phyloP scores from a whole-genome alignment of 1,140 invertebrate species.

The Drosophila sproati region DNA sequence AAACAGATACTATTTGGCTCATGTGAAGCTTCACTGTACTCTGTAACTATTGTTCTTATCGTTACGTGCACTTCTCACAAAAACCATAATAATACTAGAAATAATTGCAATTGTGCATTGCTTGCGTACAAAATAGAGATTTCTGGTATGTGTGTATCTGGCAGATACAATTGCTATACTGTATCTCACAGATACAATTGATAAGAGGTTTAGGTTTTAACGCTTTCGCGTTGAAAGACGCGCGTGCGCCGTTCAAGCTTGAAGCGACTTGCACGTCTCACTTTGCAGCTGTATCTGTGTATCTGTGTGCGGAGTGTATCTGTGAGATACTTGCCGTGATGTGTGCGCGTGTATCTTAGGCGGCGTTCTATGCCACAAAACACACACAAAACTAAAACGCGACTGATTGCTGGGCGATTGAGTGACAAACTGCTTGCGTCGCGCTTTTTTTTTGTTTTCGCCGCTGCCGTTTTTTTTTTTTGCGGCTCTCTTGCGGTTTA shows the following conservation, averaged over 20 bases:
- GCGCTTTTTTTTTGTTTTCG: constrained; percentile 50
- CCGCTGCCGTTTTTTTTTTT: constrained; percentile 48
- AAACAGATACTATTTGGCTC: too few relatives aligned
- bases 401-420: constrained; percentile 79
- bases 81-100: not conserved
- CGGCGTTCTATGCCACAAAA: constrained; percentile 9
- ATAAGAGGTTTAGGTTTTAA: not conserved
- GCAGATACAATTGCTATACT: constrained; percentile 34
- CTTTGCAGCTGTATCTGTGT: constrained; percentile 3
- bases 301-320: constrained; percentile 34
- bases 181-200: constrained; percentile 32
- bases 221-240: constrained; percentile 49
- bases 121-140: not conserved
- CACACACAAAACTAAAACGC: constrained; percentile 55
- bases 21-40: constrained; percentile 1
- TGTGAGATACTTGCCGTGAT: constrained; percentile 50
- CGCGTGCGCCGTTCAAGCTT: constrained; percentile 56
- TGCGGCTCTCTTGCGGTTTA: constrained; percentile 65
- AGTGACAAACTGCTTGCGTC: constrained; percentile 77
- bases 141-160: constrained; percentile 31
- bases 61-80: not conserved
- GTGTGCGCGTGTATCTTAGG: constrained; percentile 10
- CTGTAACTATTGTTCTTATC: not conserved
- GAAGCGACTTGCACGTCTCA: constrained; percentile 36
- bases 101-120: constrained; percentile 9